Evolutionary conservation across 2,113 vertebrate species (phyloP).

Genomic region (Gnathonemus echidnorhynchus): DNA sequence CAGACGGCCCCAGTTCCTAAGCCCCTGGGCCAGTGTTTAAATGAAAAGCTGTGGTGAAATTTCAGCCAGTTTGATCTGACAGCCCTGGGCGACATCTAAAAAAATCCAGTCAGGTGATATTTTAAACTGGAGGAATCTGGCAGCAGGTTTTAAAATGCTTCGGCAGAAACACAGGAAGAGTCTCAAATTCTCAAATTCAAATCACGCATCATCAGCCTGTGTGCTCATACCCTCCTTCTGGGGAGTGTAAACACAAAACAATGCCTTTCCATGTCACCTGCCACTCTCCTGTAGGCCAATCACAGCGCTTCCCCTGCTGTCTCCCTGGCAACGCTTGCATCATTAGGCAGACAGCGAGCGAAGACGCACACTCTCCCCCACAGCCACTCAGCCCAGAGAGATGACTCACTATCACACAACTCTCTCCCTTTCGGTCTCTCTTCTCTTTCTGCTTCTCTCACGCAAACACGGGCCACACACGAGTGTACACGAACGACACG

Average conservation of each 20-base stretch:
- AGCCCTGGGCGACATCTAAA: neutral
- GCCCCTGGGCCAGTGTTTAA: neutral
- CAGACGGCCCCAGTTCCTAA: neutral
- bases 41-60: neutral
- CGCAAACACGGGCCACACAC: neutral
- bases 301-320: neutral
- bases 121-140: neutral
- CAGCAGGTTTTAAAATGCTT: neutral
- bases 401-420: constrained; percentile 9
- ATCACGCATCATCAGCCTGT: neutral
- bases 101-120: neutral
- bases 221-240: neutral
- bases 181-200: no score
- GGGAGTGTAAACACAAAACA: constrained; percentile 17
- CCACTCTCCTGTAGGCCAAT: constrained; percentile 10
- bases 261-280: constrained; percentile 16
- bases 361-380: neutral
- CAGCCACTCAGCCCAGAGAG: neutral
- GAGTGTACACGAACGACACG: neutral
- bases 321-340: constrained; percentile 24
- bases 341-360: constrained; percentile 14
- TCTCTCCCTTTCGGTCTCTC: neutral
- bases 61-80: neutral
- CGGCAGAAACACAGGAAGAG: neutral
- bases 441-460: neutral